Base-by-base conservation (phyloP, 2,797 vertebrate genomes). In the Urocyon cinereoargenteus region DNA sequence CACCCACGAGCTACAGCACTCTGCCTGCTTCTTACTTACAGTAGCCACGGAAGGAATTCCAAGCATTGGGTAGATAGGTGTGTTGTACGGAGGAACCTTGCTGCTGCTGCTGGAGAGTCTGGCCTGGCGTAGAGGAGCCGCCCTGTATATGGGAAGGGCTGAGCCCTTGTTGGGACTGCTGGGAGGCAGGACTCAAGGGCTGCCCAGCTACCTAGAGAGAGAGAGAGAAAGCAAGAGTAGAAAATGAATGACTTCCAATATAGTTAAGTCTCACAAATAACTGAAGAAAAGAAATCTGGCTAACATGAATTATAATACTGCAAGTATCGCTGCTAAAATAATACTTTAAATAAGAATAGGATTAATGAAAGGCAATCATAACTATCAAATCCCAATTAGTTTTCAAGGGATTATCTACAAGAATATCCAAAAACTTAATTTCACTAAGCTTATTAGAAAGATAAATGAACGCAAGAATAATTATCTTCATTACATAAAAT, bases 1-100 rank as follows among this genome's bases (percentile, higher is more conserved):
- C 16, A 19, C n/a, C n/a, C n/a, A 4, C 2, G 10, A 53, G 40
- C 45, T 21, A 22, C 0, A 11, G 12, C 0, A 2, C 16, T 3
- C 68, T 57, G 53, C 64, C 21, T 2, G n/a, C 19, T 51, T 57
- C 26, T 34, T 75, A 99, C 99, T 99, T 98, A 99, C 99, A 98
- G 90, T 99, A 99, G 98, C 99, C 99, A 75, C 99, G 98, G 98
- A 99, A 99, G 6, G 99, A 99, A 98, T 99, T 99, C 99, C 99
- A 99, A 1, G 99, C 99, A 81, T 99, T 99, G 1, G 99, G 99
- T 55, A 99, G 99, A 97, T 99, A 99, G 0, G 99, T 98, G 34
- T 99, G 99, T 97, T 99, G 99, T 10, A 99, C 99, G 0, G 99
- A 98, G 64, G 99, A 97, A 14, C 99, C 99, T 97, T 99, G 99